Percentiles rank a stretch among this genome's conserved stretches.
Evolutionary conservation across 2,888 invertebrate species (phyloP).

Genomic region (Podabrus alpinus): DNA sequence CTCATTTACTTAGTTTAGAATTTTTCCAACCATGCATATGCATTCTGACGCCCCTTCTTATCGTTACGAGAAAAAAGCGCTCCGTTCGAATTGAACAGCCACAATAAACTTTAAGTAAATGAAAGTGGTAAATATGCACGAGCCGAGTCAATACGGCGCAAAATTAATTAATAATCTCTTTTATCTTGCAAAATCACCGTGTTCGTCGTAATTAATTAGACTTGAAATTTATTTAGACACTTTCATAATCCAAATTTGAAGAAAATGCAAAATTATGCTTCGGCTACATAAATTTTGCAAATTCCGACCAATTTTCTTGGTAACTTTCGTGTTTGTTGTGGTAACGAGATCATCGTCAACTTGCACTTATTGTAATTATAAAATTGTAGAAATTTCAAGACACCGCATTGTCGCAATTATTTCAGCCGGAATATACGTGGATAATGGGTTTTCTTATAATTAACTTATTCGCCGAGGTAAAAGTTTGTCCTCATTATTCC

Average conservation of each 20-base stretch:
- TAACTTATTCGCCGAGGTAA: not conserved
- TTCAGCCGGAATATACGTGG: not conserved
- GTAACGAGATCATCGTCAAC: not conserved
- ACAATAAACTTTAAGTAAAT: not conserved
- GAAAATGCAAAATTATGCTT: not conserved
- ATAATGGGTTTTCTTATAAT: not conserved
- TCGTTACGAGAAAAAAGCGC: not conserved
- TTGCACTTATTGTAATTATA: not conserved
- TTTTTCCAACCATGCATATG: not conserved
- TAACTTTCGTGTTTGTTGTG: not conserved
- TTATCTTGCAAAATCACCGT: not conserved
- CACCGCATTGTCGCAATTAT: not conserved
- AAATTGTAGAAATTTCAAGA: not conserved
- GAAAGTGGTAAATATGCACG: not conserved
- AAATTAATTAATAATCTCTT: not conserved
- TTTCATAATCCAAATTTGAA: not conserved
- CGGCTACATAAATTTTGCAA: not conserved
- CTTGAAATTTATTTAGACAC: not conserved
- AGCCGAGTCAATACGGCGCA: not conserved
- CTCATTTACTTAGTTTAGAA: not conserved
- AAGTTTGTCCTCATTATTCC: no score
- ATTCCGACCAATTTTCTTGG: no score
- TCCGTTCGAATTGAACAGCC: not conserved
- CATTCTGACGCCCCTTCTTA: not conserved
- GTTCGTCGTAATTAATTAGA: not conserved